A percentile compares a stretch with the other conserved stretches of the same genome.
Evolutionary conservation across 1,140 invertebrate species (phyloP).

Genomic region (Drosophila persimilis): DNA sequence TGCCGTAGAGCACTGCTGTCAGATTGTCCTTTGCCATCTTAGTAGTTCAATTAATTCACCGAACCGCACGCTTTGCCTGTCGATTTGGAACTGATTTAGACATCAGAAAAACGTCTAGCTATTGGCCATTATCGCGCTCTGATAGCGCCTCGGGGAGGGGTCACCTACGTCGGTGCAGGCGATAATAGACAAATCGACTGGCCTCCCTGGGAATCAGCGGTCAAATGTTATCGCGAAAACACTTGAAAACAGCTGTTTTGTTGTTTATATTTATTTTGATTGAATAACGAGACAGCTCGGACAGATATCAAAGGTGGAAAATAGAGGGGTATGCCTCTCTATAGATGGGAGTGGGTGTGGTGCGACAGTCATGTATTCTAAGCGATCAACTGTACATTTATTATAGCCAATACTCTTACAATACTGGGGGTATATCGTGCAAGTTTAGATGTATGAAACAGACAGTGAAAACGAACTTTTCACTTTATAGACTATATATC

Average conservation of each 20-base stretch:
- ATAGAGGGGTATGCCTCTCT: too few species aligned
- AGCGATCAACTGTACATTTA: too few species aligned
- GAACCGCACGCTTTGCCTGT: slow-evolving; percentile 12
- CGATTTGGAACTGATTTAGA: slow-evolving; percentile 24
- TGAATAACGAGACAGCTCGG: neutral
- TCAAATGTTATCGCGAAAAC: slow-evolving; percentile 6
- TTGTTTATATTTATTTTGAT: slow-evolving; percentile 16
- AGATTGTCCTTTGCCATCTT: slow-evolving; percentile 73
- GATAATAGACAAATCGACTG: slow-evolving; percentile 19
- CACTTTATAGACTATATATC: too few species aligned
- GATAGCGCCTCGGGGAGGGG: neutral
- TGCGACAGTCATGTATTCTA: too few species aligned
- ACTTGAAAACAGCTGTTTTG: slow-evolving; percentile 11
- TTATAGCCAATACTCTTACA: too few species aligned
- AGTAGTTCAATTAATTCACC: neutral
- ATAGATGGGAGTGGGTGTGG: too few species aligned
- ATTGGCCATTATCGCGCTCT: slow-evolving; percentile 13
- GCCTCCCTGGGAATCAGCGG: neutral
- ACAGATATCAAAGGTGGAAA: too few species aligned
- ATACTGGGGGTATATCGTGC: too few species aligned
- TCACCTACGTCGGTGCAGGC: slow-evolving; percentile 20
- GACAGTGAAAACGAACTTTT: too few species aligned
- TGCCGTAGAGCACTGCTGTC: slow-evolving; percentile 90
- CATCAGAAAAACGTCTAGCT: neutral
- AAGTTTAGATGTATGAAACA: too few species aligned